Conservation (phyloP, 2,113 vertebrate species). For the Riparia riparia region DNA sequence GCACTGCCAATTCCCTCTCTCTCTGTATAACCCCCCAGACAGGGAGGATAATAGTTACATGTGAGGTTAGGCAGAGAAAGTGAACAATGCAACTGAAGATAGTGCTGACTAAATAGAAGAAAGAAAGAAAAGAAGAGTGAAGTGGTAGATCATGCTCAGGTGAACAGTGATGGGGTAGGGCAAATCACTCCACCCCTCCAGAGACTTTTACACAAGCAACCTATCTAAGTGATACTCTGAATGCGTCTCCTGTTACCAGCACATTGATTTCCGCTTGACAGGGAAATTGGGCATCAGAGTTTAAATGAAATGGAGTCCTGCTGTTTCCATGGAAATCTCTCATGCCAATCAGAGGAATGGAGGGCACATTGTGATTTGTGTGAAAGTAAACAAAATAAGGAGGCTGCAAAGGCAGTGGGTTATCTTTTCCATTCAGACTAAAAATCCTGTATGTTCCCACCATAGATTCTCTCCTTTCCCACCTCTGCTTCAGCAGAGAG, state of each 20-base stretch:
- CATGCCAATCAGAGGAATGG: slow-evolving; percentile 15
- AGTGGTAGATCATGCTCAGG: background rate
- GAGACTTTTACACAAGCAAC: background rate
- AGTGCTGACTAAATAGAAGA: background rate
- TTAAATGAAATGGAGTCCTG: slow-evolving; percentile 42
- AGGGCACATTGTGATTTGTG: background rate
- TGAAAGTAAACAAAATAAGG: slow-evolving; percentile 39
- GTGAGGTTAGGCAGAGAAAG: background rate
- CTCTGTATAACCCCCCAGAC: background rate
- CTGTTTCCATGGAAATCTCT: slow-evolving; percentile 59
- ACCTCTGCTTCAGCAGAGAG: background rate
- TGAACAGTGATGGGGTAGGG: background rate
- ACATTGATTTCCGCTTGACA: slow-evolving; percentile 34
- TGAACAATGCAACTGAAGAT: background rate
- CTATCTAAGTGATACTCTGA: background rate
- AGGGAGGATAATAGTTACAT: background rate
- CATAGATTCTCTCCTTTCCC: background rate
- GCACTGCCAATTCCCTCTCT: background rate
- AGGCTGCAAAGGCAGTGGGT: background rate
- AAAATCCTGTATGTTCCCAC: background rate
- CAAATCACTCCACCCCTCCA: background rate
- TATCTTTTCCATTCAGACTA: background rate
- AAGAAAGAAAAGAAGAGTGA: background rate
- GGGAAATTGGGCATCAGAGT: slow-evolving; percentile 21
- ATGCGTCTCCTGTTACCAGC: background rate